Percentiles rank a stretch among this genome's conserved stretches.
Conservation (phyloP, 2,888 invertebrate genomes). For the Oxycera nigricornis region DNA sequence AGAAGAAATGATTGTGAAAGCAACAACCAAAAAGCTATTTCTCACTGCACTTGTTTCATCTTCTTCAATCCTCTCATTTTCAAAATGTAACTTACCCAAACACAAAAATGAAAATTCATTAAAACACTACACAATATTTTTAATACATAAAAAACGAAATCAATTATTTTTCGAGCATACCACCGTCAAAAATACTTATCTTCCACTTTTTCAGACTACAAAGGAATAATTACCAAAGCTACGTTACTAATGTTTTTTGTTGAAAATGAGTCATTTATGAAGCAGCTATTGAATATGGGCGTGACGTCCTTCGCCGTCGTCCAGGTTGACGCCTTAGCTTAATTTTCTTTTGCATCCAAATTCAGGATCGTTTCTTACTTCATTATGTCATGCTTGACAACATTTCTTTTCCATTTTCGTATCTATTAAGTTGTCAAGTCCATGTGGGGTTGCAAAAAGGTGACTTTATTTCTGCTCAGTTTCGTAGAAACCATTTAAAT, state of each 20-base stretch:
- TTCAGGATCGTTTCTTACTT: conserved; percentile 16
- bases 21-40: too few relatives aligned
- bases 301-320: not conserved
- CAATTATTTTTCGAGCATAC: too few relatives aligned
- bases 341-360: conserved; percentile 21
- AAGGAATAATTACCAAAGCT: not conserved
- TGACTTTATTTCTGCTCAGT: not conserved
- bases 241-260: conserved; percentile 9
- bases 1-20: too few relatives aligned
- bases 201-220: too few relatives aligned
- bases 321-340: not conserved
- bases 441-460: conserved; percentile 6
- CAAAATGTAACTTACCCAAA: too few relatives aligned
- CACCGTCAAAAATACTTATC: too few relatives aligned
- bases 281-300: not conserved
- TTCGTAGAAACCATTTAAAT: not conserved
- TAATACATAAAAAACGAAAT: too few relatives aligned
- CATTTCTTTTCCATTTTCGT: conserved; percentile 21
- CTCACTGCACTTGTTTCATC: too few relatives aligned
- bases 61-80: too few relatives aligned
- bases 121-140: too few relatives aligned
- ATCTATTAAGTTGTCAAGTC: conserved; percentile 34
- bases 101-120: too few relatives aligned
- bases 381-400: conserved; percentile 15
- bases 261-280: conserved; percentile 6